These are phyloP conservation scores for Neodiprion virginianus DNA, from an alignment of 1,140 invertebrate genomes.

Conservation along the genomic window DNA sequence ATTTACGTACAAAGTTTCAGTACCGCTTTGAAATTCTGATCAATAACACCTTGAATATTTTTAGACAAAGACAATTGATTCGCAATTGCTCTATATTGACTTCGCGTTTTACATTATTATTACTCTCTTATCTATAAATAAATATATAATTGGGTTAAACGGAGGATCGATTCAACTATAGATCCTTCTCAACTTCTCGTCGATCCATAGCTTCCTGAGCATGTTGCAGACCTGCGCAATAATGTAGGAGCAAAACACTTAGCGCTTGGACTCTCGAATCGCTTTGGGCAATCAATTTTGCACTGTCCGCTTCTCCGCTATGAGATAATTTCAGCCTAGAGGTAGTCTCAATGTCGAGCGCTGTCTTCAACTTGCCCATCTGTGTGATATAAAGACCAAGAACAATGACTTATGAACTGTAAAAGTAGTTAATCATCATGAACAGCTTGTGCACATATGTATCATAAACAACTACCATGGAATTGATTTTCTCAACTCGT, in stretches of 20 bases:
- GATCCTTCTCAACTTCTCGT: constrained; percentile 30
- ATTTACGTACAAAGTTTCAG: too few species aligned
- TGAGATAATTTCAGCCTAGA: constrained; percentile 55
- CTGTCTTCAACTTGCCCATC: constrained; percentile 78
- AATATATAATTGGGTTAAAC: neutral
- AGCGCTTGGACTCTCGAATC: constrained; percentile 81
- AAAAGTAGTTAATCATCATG: constrained; percentile 15
- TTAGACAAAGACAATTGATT: neutral
- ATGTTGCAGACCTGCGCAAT: constrained; percentile 81
- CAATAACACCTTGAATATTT: neutral
- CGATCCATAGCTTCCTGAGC: constrained; percentile 63
- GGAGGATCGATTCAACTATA: neutral
- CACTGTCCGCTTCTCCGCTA: constrained; percentile 60
- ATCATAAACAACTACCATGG: constrained; percentile 65
- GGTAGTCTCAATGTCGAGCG: constrained; percentile 70
- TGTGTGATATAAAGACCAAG: constrained; percentile 50
- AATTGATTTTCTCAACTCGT: constrained; percentile 72
- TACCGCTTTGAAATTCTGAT: neutral
- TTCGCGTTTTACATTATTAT: too few species aligned
- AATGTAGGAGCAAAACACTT: constrained; percentile 84
- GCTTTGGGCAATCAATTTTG: constrained; percentile 67
- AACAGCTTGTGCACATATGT: neutral
- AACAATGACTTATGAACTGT: neutral
- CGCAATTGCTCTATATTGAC: too few species aligned
- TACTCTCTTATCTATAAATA: neutral